These are phyloP conservation scores for Hydropotes inermis DNA, from an alignment of 2,113 vertebrate species.

Conservation along the genomic window DNA sequence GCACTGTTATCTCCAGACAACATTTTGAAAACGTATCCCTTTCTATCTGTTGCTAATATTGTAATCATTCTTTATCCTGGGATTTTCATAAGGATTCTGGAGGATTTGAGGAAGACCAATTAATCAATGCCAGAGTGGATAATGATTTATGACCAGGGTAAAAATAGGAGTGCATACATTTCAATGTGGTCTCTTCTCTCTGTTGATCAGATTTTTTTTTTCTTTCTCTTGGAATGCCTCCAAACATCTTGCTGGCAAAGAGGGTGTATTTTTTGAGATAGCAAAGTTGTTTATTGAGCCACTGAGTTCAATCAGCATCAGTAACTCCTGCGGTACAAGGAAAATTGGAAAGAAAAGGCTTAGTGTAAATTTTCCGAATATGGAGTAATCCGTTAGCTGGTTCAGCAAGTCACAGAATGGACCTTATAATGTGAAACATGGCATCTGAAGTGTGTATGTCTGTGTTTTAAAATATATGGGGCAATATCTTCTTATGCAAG, in stretches of 20 bases:
- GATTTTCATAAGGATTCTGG: constrained; percentile 71
- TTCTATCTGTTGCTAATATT: constrained; percentile 60
- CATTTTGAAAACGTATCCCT: constrained; percentile 63
- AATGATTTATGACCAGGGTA: constrained; percentile 79
- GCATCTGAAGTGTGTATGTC: background rate
- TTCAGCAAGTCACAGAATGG: background rate
- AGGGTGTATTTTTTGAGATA: constrained; percentile 52
- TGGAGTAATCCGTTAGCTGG: background rate
- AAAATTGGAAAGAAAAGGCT: constrained; percentile 58
- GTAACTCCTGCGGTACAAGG: constrained; percentile 27
- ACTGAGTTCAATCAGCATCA: constrained; percentile 36
- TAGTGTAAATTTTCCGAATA: constrained; percentile 34
- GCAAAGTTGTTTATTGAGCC: constrained; percentile 60
- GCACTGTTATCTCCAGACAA: constrained; percentile 40
- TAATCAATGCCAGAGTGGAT: constrained; percentile 81
- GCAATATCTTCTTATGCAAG: background rate
- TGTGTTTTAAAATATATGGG: background rate
- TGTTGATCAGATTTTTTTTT: constrained; percentile 58
- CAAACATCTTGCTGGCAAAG: constrained; percentile 57
- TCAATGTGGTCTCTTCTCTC: constrained; percentile 53
- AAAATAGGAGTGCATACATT: constrained; percentile 38
- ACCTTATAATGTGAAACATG: background rate
- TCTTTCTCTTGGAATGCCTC: constrained; percentile 69
- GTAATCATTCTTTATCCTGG: constrained; percentile 54
- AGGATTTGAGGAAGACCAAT: constrained; percentile 77